Conservation (phyloP, 1,140 invertebrate genomes). For the Drosophila paulistorum region DNA sequence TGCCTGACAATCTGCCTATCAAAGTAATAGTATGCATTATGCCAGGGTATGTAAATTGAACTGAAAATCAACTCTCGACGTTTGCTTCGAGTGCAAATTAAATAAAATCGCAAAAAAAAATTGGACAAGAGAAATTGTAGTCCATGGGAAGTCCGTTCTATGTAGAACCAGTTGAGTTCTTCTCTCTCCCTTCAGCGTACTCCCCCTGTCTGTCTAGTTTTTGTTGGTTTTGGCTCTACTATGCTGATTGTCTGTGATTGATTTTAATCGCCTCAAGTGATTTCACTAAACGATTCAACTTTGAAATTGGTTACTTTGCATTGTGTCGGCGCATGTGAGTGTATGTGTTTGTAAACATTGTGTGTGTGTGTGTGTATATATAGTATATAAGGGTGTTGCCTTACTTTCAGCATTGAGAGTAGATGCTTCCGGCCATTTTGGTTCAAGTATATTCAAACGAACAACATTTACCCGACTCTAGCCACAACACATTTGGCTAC, state of each 20-base stretch:
- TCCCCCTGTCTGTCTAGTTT: slow-evolving; percentile 7
- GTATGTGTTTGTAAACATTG: neutral
- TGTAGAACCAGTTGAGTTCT: slow-evolving; percentile 13
- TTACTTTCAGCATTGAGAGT: slow-evolving; percentile 57
- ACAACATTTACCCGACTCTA: slow-evolving; percentile 49
- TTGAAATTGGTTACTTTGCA: slow-evolving; percentile 75
- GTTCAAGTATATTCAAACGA: slow-evolving; percentile 8
- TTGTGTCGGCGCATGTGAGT: slow-evolving; percentile 43
- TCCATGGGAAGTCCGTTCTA: slow-evolving; percentile 31
- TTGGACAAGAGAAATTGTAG: slow-evolving; percentile 55
- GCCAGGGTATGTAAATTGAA: neutral
- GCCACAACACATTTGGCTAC: slow-evolving; percentile 44
- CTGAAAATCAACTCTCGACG: slow-evolving; percentile 37
- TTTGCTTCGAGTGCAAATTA: slow-evolving; percentile 75
- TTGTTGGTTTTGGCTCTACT: slow-evolving; percentile 34
- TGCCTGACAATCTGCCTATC: neutral
- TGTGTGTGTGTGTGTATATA: slow-evolving; percentile 5
- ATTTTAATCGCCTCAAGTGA: slow-evolving; percentile 81
- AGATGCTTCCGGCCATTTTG: slow-evolving; percentile 55
- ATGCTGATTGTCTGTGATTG: slow-evolving; percentile 77
- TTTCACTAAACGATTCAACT: slow-evolving; percentile 80
- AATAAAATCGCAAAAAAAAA: slow-evolving; percentile 65
- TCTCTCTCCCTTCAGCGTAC: neutral
- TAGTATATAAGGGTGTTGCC: slow-evolving; percentile 27
- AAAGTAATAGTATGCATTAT: neutral